These are phyloP conservation scores for Lophochroa leadbeateri DNA, from an alignment of 2,113 vertebrate genomes.

Conservation along the genomic window DNA sequence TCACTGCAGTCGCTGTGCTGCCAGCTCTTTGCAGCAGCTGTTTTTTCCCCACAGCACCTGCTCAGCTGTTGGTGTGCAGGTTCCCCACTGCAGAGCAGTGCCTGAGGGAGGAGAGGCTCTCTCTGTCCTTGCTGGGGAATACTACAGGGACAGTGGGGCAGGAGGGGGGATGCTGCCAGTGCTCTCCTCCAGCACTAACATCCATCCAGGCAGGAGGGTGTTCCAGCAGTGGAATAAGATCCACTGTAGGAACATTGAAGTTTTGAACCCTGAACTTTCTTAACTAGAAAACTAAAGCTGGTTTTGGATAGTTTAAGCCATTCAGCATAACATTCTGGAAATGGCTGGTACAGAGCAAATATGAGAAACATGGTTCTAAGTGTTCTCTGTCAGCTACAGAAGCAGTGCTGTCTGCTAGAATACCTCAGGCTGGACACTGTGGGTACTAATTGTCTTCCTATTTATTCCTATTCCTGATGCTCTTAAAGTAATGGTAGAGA, in stretches of 20 bases:
- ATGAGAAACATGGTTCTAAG: accelerated
- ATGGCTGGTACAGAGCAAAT: background rate
- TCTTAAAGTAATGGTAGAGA: slow-evolving; percentile 54
- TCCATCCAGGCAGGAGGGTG: background rate
- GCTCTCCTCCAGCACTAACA: background rate
- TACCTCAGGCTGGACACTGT: background rate
- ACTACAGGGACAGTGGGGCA: background rate
- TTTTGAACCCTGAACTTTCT: background rate
- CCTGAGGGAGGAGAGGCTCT: background rate
- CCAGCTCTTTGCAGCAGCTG: slow-evolving; percentile 5
- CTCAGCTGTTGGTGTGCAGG: background rate
- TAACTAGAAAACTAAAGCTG: background rate
- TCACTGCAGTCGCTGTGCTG: background rate
- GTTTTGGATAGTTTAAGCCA: background rate
- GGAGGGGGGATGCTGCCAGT: background rate
- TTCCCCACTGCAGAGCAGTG: background rate
- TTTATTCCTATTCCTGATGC: slow-evolving; percentile 38
- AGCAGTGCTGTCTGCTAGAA: background rate
- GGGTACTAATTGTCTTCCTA: slow-evolving; percentile 26
- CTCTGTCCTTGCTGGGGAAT: background rate
- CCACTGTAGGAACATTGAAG: background rate
- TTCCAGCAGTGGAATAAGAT: accelerated
- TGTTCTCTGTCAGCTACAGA: background rate
- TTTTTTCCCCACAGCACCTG: background rate
- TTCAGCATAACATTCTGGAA: background rate